Evolutionary conservation across 2,113 vertebrate species (phyloP).

Genomic region (Misgurnus anguillicaudatus): DNA sequence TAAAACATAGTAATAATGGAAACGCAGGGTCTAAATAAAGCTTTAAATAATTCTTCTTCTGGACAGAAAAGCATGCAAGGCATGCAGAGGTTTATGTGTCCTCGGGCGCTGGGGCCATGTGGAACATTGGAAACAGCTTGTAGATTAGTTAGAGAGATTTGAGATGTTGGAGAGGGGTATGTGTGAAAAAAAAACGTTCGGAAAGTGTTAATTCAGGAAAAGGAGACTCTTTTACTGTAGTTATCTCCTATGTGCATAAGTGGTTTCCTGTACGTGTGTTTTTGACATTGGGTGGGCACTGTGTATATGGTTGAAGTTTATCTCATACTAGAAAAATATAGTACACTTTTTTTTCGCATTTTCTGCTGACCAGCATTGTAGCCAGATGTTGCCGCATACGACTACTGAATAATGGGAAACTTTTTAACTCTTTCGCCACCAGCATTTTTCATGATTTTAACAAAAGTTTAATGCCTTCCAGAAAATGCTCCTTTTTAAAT

Average conservation of each 20-base stretch:
- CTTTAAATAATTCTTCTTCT: not conserved
- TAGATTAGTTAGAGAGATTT: conserved; percentile 22
- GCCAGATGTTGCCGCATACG: too few relatives aligned
- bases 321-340: too few relatives aligned
- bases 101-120: conserved; percentile 22
- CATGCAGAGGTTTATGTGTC: conserved; percentile 52
- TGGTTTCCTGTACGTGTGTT: not conserved
- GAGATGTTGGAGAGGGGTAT: not conserved
- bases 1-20: conserved; percentile 2
- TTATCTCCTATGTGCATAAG: not conserved
- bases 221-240: not conserved
- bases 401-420: too few relatives aligned
- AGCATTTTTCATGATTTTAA: too few relatives aligned
- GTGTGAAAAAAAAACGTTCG: not conserved
- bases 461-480: too few relatives aligned
- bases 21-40: not conserved
- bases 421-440: too few relatives aligned
- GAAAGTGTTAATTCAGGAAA: not conserved
- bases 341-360: too few relatives aligned
- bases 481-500: too few relatives aligned
- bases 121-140: conserved; percentile 62
- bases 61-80: conserved; percentile 26
- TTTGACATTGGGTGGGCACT: too few relatives aligned
- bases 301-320: too few relatives aligned
- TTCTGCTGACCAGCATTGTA: too few relatives aligned